These are phyloP conservation scores for Augiades crinisus DNA, from an alignment of 2,888 invertebrate genomes.

Conservation along the genomic window DNA sequence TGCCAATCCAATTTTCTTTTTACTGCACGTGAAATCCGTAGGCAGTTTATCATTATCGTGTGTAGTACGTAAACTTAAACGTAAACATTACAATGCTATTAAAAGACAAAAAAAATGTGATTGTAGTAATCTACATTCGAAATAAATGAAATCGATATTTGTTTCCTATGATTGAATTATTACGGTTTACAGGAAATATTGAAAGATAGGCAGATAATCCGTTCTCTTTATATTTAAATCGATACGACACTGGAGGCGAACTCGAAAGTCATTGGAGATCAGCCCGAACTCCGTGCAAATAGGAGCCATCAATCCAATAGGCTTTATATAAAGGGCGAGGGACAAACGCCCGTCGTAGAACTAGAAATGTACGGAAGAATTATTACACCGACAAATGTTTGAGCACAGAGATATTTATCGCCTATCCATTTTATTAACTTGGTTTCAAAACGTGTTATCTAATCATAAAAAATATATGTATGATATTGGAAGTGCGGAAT, in stretches of 20 bases:
- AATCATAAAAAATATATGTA: too few relatives aligned
- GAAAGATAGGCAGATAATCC: constrained; percentile 24
- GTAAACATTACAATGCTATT: too few relatives aligned
- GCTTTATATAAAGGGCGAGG: constrained; percentile 73
- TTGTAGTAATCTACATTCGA: too few relatives aligned
- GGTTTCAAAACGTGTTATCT: background rate
- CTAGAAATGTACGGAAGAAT: constrained; percentile 63
- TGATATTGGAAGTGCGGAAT: too few relatives aligned
- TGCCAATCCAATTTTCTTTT: constrained; percentile 14
- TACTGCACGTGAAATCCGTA: constrained; percentile 8
- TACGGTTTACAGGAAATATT: too few relatives aligned
- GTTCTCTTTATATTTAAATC: constrained; percentile 44
- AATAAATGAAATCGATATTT: too few relatives aligned
- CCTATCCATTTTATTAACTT: constrained; percentile 22
- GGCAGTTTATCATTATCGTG: background rate
- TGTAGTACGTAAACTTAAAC: too few relatives aligned
- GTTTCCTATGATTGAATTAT: too few relatives aligned
- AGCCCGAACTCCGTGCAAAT: constrained; percentile 51
- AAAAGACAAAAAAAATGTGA: too few relatives aligned
- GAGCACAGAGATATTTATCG: constrained; percentile 37
- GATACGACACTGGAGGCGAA: constrained; percentile 41
- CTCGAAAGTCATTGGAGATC: too few relatives aligned
- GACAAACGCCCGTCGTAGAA: constrained; percentile 58
- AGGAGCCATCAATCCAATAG: too few relatives aligned
- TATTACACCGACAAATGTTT: constrained; percentile 55